These are phyloP conservation scores for Calameuta idolon DNA, from an alignment of 2,888 invertebrate species.

Conservation along the genomic window DNA sequence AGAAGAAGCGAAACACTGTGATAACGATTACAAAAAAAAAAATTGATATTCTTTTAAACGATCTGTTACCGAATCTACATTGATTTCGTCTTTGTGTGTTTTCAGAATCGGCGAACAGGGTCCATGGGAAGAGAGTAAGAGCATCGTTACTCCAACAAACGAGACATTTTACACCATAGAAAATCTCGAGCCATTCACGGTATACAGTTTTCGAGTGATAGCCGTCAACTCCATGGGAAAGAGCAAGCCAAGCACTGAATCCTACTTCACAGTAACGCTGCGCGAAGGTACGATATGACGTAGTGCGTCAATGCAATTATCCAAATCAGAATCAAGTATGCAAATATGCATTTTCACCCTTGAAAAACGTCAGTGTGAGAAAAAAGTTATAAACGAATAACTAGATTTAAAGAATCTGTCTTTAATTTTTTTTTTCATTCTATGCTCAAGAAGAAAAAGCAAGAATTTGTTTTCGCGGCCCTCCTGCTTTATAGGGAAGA, in stretches of 20 bases:
- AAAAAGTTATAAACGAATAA: no score
- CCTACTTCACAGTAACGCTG: constrained; percentile 80
- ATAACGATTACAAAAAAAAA: no score
- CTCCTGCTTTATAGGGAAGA: not conserved
- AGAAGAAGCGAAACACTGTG: no score
- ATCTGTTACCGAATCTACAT: no score
- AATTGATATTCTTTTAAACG: no score
- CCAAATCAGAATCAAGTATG: no score
- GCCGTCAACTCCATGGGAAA: constrained; percentile 80
- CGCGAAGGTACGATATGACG: constrained; percentile 72
- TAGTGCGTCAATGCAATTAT: no score
- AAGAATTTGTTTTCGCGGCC: not conserved
- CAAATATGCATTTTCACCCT: no score
- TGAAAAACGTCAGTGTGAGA: no score
- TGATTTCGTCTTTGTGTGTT: constrained; percentile 34
- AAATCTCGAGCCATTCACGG: constrained; percentile 78
- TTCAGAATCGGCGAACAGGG: constrained; percentile 78
- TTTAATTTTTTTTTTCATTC: not conserved
- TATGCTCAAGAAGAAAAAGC: not conserved
- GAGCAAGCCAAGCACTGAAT: constrained; percentile 77
- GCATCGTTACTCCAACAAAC: constrained; percentile 75
- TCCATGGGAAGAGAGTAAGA: constrained; percentile 74
- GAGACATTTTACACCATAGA: constrained; percentile 76
- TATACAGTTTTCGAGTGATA: constrained; percentile 80
- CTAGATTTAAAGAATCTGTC: not conserved